Evolutionary conservation across 2,797 vertebrate species (phyloP).

Genomic region (Lutjanus campechanus): DNA sequence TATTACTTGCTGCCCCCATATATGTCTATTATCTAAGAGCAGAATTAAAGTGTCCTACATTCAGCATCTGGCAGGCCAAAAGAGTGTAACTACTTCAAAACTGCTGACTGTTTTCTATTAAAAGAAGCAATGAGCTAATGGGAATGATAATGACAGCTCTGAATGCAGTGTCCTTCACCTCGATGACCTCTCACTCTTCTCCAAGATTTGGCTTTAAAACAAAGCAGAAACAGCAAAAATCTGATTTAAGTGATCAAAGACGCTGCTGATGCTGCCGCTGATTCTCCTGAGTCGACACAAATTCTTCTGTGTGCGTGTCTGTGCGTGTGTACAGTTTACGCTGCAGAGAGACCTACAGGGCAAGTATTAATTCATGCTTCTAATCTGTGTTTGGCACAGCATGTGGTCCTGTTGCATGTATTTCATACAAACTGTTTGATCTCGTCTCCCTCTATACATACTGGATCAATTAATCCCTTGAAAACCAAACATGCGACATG

Average conservation of each 20-base stretch:
- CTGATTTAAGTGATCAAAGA: slow-evolving; percentile 39
- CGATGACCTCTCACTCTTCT: not conserved
- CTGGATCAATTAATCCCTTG: slow-evolving; percentile 3
- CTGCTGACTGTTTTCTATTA: slow-evolving; percentile 35
- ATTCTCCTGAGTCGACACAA: slow-evolving; percentile 54
- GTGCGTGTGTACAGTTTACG: slow-evolving; percentile 1
- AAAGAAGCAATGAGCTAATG: slow-evolving; percentile 32
- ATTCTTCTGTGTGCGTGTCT: not conserved
- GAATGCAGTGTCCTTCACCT: slow-evolving; percentile 51
- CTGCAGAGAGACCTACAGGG: not conserved
- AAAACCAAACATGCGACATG: slow-evolving; percentile 6
- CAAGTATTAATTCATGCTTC: not conserved
- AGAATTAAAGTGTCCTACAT: not conserved
- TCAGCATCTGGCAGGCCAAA: slow-evolving; percentile 7
- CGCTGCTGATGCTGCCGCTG: slow-evolving; percentile 9
- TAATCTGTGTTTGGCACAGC: not conserved
- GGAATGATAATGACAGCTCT: slow-evolving; percentile 24
- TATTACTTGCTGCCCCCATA: not conserved
- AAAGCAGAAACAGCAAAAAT: slow-evolving; percentile 61
- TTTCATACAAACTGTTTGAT: not conserved
- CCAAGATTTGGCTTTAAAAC: slow-evolving; percentile 45
- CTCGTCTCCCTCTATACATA: not conserved
- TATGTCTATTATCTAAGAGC: slow-evolving; percentile 5
- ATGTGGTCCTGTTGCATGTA: not conserved
- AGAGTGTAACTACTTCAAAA: slow-evolving; percentile 21